A percentile compares a stretch with the other conserved stretches of the same genome.
These are phyloP conservation scores for Coptodon rendalli DNA, from an alignment of 2,113 vertebrate species.

Conservation along the genomic window DNA sequence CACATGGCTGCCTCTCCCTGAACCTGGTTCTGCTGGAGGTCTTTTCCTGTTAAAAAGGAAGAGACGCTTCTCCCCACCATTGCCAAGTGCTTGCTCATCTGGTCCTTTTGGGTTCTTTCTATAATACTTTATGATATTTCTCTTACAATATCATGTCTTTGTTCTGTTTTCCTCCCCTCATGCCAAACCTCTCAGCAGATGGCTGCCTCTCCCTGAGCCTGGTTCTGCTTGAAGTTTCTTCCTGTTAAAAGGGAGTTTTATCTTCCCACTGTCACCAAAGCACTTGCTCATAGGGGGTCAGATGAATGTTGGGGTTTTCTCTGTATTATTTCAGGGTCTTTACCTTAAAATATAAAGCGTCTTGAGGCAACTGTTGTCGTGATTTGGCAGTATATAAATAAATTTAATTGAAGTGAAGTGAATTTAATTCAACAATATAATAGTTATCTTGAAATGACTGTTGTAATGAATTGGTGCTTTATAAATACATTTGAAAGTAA, in stretches of 20 bases:
- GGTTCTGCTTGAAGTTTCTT: neutral
- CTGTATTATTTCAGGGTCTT: neutral
- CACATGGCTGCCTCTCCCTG: neutral
- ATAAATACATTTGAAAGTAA: neutral
- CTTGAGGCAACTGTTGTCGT: neutral
- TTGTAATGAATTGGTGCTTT: neutral
- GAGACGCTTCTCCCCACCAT: neutral
- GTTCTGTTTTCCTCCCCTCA: neutral
- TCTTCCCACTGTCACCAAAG: neutral
- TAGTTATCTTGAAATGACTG: neutral
- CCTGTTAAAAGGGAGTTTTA: neutral
- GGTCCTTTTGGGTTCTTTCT: neutral
- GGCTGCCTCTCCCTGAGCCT: fast-evolving
- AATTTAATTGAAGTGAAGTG: neutral
- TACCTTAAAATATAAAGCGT: neutral
- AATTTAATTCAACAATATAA: neutral
- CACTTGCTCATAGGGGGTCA: neutral
- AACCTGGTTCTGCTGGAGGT: neutral
- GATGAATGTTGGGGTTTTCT: neutral
- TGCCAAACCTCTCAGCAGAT: neutral
- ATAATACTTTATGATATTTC: neutral
- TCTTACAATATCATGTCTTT: neutral
- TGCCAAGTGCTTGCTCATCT: neutral
- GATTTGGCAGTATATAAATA: neutral
- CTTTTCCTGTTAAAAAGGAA: neutral